Evolutionary conservation across 2,888 invertebrate genomes (phyloP).

Genomic region (Silvanus unidentatus): DNA sequence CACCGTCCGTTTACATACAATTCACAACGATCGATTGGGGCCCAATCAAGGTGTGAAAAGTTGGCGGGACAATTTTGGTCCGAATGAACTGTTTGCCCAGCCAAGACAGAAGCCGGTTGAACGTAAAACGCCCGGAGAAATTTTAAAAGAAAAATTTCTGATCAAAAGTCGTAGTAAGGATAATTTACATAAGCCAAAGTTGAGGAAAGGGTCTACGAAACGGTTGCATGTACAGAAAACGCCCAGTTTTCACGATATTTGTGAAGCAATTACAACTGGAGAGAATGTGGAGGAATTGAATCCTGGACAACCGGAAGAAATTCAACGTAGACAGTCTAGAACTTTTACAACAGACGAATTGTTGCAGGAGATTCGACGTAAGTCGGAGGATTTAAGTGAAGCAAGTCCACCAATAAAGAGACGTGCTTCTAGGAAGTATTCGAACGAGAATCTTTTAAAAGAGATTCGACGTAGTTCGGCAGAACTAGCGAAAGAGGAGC

Average conservation of each 20-base stretch:
- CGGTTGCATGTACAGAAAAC: constrained; percentile 25
- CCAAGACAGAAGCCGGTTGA: constrained; percentile 38
- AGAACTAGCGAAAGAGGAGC: constrained; percentile 53
- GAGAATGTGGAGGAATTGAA: constrained; percentile 51
- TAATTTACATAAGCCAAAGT: constrained; percentile 21
- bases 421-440: constrained; percentile 27
- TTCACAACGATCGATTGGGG: constrained; percentile 41
- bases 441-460: constrained; percentile 37
- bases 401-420: constrained; percentile 38
- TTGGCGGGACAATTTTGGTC: constrained; percentile 60
- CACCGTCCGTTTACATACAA: constrained; percentile 68
- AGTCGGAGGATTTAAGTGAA: constrained; percentile 55
- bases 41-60: constrained; percentile 33
- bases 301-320: constrained; percentile 46
- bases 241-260: constrained; percentile 54
- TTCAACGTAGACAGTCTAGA: constrained; percentile 43
- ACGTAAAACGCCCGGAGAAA: constrained; percentile 54
- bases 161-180: constrained; percentile 60
- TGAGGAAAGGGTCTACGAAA: constrained; percentile 19
- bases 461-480: constrained; percentile 52
- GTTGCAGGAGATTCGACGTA: constrained; percentile 46
- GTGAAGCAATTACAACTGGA: constrained; percentile 51
- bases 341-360: constrained; percentile 37
- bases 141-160: constrained; percentile 68
- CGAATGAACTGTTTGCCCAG: constrained; percentile 49